A percentile compares a stretch with the other conserved stretches of the same genome.
Evolutionary conservation across 2,113 vertebrate genomes (phyloP).

Genomic region (Rhagologus leucostigma): DNA sequence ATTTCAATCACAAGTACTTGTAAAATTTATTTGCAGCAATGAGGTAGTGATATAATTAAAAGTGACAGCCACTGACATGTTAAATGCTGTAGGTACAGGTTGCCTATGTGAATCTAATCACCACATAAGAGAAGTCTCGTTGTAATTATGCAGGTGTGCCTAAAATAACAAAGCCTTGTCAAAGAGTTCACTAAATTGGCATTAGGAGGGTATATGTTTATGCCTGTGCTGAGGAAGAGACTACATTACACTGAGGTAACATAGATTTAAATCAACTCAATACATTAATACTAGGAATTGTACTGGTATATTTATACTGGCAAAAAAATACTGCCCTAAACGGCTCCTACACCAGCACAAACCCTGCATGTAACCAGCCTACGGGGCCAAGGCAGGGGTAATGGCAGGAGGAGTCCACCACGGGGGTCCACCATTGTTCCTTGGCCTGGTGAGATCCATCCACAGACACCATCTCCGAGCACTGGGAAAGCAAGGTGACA

Average conservation of each 20-base stretch:
- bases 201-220: background rate
- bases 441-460: background rate
- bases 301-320: background rate
- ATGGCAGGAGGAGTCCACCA: background rate
- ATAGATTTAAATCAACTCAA: background rate
- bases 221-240: background rate
- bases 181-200: background rate
- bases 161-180: background rate
- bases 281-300: background rate
- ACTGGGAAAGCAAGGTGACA: background rate
- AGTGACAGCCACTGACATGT: background rate
- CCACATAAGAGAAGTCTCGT: background rate
- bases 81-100: background rate
- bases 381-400: background rate
- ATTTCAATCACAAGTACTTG: background rate
- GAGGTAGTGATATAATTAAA: background rate
- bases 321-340: background rate
- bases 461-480: background rate
- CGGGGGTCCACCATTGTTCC: fast-evolving
- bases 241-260: background rate
- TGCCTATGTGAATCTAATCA: background rate
- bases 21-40: background rate
- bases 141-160: background rate
- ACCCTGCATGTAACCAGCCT: background rate
- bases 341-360: background rate